These are phyloP conservation scores for Parnassius smintheus DNA, from an alignment of 2,888 invertebrate genomes.

Conservation along the genomic window DNA sequence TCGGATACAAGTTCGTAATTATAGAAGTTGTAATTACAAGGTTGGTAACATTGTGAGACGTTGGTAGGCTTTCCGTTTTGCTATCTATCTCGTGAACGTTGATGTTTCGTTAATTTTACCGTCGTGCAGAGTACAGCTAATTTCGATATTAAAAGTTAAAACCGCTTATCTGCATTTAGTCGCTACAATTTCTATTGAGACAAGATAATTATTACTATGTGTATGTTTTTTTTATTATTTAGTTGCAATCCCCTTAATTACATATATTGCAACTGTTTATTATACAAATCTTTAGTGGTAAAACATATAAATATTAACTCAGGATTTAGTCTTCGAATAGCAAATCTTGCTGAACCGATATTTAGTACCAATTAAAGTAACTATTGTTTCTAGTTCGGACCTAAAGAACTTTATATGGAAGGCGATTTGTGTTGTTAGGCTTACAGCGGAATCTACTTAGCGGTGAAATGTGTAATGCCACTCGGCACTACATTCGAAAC, in stretches of 20 bases:
- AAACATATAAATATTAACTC: neutral
- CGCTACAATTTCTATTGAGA: conserved; percentile 24
- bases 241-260: too few species aligned
- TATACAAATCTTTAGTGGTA: neutral
- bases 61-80: conserved; percentile 61
- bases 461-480: conserved; percentile 66
- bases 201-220: conserved; percentile 8
- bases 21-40: conserved; percentile 75
- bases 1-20: conserved; percentile 70
- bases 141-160: conserved; percentile 22
- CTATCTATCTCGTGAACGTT: conserved; percentile 58
- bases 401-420: conserved; percentile 60
- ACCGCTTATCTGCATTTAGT: conserved; percentile 34
- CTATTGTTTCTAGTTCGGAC: conserved; percentile 15
- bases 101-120: conserved; percentile 77
- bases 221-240: neutral
- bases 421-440: conserved; percentile 57
- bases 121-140: conserved; percentile 37
- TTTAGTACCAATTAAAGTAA: conserved; percentile 24
- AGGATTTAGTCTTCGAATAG: neutral
- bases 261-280: too few species aligned
- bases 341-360: conserved; percentile 31
- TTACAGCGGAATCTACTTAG: conserved; percentile 75
- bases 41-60: conserved; percentile 62
- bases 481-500: conserved; percentile 44